phyloP scores from a whole-genome alignment of 2,113 vertebrate genomes.

The Tyto alba region DNA sequence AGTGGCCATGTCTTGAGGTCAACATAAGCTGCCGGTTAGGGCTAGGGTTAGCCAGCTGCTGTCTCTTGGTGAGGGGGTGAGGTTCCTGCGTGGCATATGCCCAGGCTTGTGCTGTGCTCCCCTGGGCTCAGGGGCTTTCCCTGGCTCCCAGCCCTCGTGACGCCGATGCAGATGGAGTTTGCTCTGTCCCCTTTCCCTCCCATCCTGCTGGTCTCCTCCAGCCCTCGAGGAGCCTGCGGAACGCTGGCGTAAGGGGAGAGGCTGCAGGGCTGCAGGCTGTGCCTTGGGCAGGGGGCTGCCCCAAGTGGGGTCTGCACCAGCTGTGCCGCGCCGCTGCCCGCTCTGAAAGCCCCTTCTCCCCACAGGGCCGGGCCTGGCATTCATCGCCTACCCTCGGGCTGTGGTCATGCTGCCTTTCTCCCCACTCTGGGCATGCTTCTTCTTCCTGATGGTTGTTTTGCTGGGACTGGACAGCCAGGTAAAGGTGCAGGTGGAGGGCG shows the following conservation, averaged over 20 bases:
- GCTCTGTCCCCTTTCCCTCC: neutral
- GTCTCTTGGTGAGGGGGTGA: accelerated
- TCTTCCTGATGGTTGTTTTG: conserved; percentile 93
- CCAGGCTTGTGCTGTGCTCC: neutral
- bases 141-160: neutral
- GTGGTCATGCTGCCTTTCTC: conserved; percentile 97
- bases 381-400: conserved; percentile 95
- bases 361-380: conserved; percentile 92
- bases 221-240: neutral
- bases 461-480: conserved; percentile 95
- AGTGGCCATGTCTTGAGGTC: neutral
- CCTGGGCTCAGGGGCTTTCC: neutral
- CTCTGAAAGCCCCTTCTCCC: conserved; percentile 9
- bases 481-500: neutral
- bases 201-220: neutral
- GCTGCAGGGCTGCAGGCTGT: neutral
- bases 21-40: neutral
- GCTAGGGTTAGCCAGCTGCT: neutral
- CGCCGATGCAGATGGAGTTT: neutral
- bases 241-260: neutral
- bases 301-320: neutral
- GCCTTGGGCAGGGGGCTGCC: neutral
- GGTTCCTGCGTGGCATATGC: neutral
- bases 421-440: conserved; percentile 91
- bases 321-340: neutral